These are phyloP conservation scores for Cerastis rubricosa DNA, from an alignment of 2,888 invertebrate species.

Conservation along the genomic window DNA sequence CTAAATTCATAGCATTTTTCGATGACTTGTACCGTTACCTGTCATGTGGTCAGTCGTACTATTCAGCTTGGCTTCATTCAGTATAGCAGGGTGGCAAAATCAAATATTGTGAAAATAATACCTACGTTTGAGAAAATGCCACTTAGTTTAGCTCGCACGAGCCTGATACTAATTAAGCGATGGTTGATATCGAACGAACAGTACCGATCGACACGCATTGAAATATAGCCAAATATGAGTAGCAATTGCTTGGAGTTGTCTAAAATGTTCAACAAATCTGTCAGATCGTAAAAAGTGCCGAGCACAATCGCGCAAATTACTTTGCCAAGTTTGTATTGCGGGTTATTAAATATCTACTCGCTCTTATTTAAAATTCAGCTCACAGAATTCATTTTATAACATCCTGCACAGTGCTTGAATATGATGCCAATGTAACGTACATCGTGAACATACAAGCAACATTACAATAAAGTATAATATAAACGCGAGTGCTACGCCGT, in stretches of 20 bases:
- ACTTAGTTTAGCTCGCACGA: background rate
- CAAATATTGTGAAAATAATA: background rate
- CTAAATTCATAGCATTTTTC: too few relatives aligned
- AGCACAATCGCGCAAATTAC: too few relatives aligned
- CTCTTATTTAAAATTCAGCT: background rate
- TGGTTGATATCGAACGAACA: background rate
- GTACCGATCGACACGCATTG: background rate
- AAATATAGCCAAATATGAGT: background rate
- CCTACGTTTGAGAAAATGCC: background rate
- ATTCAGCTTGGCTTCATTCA: background rate
- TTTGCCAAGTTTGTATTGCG: too few relatives aligned
- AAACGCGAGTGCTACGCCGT: slow-evolving; percentile 37
- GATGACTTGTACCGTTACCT: too few relatives aligned
- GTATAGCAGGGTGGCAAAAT: background rate
- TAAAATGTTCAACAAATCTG: background rate
- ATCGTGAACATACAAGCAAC: background rate
- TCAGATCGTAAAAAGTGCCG: background rate
- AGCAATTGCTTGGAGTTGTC: background rate
- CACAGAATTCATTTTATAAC: background rate
- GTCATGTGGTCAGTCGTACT: too few relatives aligned
- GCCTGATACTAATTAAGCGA: background rate
- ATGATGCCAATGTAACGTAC: slow-evolving; percentile 1
- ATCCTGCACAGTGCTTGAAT: slow-evolving; percentile 3
- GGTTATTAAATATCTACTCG: background rate
- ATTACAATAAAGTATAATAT: slow-evolving; percentile 21